These are phyloP conservation scores for Callionymus lyra DNA, from an alignment of 2,113 vertebrate genomes.

Conservation along the genomic window DNA sequence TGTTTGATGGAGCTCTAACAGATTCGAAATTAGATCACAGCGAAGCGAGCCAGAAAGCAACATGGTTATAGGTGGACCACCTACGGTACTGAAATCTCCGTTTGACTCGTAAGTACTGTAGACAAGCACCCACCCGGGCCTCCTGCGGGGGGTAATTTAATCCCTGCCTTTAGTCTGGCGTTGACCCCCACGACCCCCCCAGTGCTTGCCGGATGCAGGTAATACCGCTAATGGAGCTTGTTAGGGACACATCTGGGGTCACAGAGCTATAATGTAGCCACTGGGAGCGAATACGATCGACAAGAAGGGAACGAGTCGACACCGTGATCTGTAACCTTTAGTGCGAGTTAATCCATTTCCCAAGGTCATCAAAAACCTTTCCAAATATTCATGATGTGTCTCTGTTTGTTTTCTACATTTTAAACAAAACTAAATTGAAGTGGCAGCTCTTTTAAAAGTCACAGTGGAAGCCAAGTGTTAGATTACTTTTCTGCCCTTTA, in stretches of 20 bases:
- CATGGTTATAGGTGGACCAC: conserved; percentile 18
- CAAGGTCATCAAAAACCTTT: conserved; percentile 26
- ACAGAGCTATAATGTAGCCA: conserved; percentile 45
- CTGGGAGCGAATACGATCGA: conserved; percentile 51
- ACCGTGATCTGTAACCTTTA: conserved; percentile 13
- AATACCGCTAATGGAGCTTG: conserved; percentile 64
- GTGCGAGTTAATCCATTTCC: conserved; percentile 14
- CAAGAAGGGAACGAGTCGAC: conserved; percentile 26
- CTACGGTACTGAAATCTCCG: conserved; percentile 22
- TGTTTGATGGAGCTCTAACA: conserved; percentile 6
- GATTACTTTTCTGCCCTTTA: too few relatives aligned
- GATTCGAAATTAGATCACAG: conserved; percentile 23
- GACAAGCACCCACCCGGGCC: conserved; percentile 14
- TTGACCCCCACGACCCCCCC: conserved; percentile 58
- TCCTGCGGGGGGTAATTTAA: conserved; percentile 64
- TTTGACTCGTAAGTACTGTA: conserved; percentile 17
- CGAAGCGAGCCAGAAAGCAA: conserved; percentile 11
- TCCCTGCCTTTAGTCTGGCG: conserved; percentile 47
- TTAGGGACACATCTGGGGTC: conserved; percentile 52
- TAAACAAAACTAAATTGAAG: too few relatives aligned
- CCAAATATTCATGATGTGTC: neutral
- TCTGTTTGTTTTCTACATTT: conserved; percentile 7
- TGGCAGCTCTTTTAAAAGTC: neutral
- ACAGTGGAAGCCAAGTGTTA: neutral
- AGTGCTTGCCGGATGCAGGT: conserved; percentile 55